Conservation (phyloP, 2,888 invertebrate species). For the Rotaria macrura region DNA sequence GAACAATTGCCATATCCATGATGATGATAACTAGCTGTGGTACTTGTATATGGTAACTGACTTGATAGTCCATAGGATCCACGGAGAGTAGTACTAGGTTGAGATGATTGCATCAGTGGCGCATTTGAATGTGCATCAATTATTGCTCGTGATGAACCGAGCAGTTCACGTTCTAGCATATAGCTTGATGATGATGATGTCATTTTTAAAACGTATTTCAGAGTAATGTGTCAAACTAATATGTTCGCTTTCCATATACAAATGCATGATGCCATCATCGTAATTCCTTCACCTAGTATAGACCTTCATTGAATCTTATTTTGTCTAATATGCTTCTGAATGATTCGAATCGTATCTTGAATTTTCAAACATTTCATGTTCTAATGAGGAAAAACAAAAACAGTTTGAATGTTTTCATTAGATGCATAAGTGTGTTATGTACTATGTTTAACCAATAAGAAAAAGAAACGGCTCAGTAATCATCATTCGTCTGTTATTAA, state of each 20-base stretch:
- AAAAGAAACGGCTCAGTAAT: not conserved
- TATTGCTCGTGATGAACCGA: slow-evolving; percentile 24
- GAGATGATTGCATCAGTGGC: not conserved
- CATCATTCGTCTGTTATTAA: not conserved
- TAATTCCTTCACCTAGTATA: not conserved
- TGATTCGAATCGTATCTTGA: too few species aligned
- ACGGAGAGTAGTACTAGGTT: slow-evolving; percentile 14
- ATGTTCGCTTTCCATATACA: not conserved
- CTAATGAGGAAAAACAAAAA: too few species aligned
- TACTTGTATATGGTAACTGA: not conserved
- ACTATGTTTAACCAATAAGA: not conserved
- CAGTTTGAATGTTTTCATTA: not conserved
- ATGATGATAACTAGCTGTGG: not conserved
- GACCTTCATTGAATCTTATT: not conserved
- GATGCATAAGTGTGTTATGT: not conserved
- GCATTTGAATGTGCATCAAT: slow-evolving; percentile 30
- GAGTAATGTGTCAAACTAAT: not conserved
- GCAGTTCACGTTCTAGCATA: slow-evolving; percentile 29
- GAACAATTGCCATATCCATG: not conserved
- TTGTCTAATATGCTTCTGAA: not conserved
- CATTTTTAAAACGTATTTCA: not conserved
- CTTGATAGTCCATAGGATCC: not conserved
- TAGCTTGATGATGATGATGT: slow-evolving; percentile 28
- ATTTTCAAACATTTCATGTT: too few species aligned
- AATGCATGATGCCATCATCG: not conserved